phyloP scores from a whole-genome alignment of 92 coral and sea anemone species.

The Micromussa lordhowensis region DNA sequence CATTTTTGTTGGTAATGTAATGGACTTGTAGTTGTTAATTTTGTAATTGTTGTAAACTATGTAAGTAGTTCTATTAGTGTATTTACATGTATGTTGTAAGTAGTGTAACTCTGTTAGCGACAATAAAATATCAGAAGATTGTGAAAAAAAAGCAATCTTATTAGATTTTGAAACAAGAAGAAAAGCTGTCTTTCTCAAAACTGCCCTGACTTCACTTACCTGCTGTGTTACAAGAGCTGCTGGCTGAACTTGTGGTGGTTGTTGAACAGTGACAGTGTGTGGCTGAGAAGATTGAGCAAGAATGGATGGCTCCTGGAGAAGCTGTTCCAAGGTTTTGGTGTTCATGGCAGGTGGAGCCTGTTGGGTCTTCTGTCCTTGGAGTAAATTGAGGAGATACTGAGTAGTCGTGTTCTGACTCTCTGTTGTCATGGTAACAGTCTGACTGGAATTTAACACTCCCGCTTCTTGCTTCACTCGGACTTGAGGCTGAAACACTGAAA shows the following conservation, averaged over 20 bases:
- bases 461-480: slow-evolving; percentile 50
- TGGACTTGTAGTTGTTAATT: too few relatives aligned
- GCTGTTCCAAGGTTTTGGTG: slow-evolving; percentile 36
- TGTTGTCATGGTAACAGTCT: not conserved
- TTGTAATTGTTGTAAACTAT: too few relatives aligned
- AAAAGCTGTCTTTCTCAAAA: not conserved
- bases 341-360: slow-evolving; percentile 24
- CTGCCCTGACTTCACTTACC: not conserved
- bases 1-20: too few relatives aligned
- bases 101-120: too few relatives aligned
- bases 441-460: not conserved
- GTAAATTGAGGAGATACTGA: slow-evolving; percentile 25
- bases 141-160: too few relatives aligned
- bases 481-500: slow-evolving; percentile 19
- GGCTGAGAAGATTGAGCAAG: slow-evolving; percentile 45
- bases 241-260: slow-evolving; percentile 3
- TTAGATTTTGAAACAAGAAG: not conserved
- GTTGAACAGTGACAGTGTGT: slow-evolving; percentile 41
- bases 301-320: slow-evolving; percentile 45
- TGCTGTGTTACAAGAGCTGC: slow-evolving; percentile 30
- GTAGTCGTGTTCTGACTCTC: slow-evolving; percentile 9
- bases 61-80: too few relatives aligned
- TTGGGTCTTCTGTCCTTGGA: slow-evolving; percentile 45
- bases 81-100: too few relatives aligned
- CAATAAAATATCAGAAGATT: too few relatives aligned